Conservation (phyloP, 2,888 invertebrate genomes). For the Erpobdella octoculata region DNA sequence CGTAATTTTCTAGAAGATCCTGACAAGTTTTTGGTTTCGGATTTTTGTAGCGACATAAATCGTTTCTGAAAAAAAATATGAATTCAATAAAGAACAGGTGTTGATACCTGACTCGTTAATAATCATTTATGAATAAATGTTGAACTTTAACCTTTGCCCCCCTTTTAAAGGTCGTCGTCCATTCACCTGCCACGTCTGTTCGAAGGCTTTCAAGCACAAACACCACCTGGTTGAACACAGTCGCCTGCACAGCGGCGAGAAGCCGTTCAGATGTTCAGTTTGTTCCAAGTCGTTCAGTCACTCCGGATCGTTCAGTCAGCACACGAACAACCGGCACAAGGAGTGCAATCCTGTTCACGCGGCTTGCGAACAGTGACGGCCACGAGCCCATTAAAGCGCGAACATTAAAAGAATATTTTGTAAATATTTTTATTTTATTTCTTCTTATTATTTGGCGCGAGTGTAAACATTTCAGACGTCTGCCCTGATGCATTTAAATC, state of each 20-base stretch:
- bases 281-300: conserved; percentile 98
- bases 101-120: too few species aligned
- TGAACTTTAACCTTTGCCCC: too few species aligned
- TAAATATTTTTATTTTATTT: neutral
- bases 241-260: conserved; percentile 82
- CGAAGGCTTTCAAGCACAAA: conserved; percentile 98
- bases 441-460: neutral
- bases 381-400: too few species aligned
- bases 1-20: too few species aligned
- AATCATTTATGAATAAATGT: too few species aligned
- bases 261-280: conserved; percentile 86
- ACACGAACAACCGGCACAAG: conserved; percentile 99
- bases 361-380: neutral
- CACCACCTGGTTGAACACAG: conserved; percentile 98
- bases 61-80: too few species aligned
- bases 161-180: conserved; percentile 80
- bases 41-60: neutral
- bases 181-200: conserved; percentile 91
- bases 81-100: too few species aligned
- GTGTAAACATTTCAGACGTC: neutral
- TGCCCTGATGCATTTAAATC: neutral
- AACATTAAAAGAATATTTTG: too few species aligned
- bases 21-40: neutral
- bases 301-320: conserved; percentile 90
- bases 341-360: conserved; percentile 62